Percentiles rank a stretch among this genome's conserved stretches.
Evolutionary conservation across 1,140 invertebrate genomes (phyloP).

Genomic region (Hycleus cichorii): DNA sequence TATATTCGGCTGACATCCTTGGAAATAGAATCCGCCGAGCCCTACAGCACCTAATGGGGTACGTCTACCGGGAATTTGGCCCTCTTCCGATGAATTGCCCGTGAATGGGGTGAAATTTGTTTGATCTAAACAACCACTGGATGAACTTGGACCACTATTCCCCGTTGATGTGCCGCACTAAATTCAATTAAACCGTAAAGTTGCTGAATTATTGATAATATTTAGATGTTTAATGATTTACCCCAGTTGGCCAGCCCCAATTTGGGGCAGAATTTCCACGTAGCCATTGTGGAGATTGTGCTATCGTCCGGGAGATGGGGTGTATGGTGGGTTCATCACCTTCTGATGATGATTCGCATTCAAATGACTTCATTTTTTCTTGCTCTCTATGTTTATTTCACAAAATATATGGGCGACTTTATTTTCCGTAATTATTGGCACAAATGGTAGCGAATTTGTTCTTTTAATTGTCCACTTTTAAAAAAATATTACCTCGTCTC

Average conservation of each 20-base stretch:
- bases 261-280: conserved; percentile 25
- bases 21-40: conserved; percentile 69
- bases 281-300: conserved; percentile 35
- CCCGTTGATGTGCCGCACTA: conserved; percentile 7
- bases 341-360: conserved; percentile 41
- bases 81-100: conserved; percentile 45
- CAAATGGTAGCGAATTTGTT: too few species aligned
- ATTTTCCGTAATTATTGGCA: too few species aligned
- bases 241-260: conserved; percentile 38
- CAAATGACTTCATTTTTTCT: conserved; percentile 37
- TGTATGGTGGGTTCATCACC: conserved; percentile 37
- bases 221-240: conserved; percentile 21
- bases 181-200: conserved; percentile 1
- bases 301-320: conserved; percentile 36
- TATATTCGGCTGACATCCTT: conserved; percentile 44
- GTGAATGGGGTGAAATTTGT: conserved; percentile 26
- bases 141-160: conserved; percentile 38
- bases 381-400: too few species aligned
- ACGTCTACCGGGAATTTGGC: conserved; percentile 59
- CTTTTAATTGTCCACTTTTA: too few species aligned
- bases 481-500: too few species aligned
- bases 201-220: not conserved
- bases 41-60: conserved; percentile 76
- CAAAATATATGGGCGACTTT: too few species aligned
- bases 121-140: conserved; percentile 31